A percentile compares a stretch with the other conserved stretches of the same genome.
Evolutionary conservation across 2,888 invertebrate genomes (phyloP).

Genomic region (Nasonia oneida): DNA sequence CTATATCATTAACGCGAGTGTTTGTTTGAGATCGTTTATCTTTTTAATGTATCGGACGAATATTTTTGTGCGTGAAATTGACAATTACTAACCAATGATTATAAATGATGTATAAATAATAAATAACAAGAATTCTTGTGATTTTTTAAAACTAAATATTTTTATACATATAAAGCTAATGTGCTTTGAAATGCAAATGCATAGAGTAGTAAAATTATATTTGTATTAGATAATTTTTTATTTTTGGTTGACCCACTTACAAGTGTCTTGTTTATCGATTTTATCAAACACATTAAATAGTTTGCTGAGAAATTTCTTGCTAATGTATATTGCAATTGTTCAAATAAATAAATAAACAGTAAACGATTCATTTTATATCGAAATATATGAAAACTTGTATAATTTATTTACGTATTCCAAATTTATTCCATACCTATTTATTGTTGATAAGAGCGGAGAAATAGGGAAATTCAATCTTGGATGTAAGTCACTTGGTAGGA

Average conservation of each 20-base stretch:
- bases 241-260: background rate
- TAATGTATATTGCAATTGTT: slow-evolving; percentile 1
- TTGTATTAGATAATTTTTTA: background rate
- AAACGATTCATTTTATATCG: background rate
- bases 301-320: background rate
- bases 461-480: background rate
- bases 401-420: background rate
- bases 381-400: background rate
- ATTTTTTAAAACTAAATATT: background rate
- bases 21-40: background rate
- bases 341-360: slow-evolving; percentile 10
- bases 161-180: background rate
- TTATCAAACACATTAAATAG: background rate
- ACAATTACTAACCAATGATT: background rate
- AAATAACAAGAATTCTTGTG: background rate
- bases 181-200: background rate
- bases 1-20: background rate
- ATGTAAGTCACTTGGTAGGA: background rate
- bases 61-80: background rate
- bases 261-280: background rate
- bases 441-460: background rate
- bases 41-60: background rate
- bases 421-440: background rate
- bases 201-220: slow-evolving; percentile 5
- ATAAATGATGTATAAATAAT: background rate